Conservation (phyloP, 2,797 vertebrate species). For the Megaceryle alcyon region DNA sequence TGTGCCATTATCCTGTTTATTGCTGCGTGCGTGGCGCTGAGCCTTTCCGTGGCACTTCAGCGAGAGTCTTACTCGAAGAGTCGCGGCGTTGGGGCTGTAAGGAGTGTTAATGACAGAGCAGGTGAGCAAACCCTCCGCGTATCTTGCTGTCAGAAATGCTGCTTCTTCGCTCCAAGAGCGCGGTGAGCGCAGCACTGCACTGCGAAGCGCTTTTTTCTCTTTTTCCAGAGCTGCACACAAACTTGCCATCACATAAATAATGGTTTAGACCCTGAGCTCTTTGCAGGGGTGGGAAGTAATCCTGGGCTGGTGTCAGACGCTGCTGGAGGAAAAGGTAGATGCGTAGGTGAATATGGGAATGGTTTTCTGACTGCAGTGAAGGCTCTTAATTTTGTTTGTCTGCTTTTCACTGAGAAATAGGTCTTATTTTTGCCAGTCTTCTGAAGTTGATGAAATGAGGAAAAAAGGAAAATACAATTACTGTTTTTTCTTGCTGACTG, state of each 20-base stretch:
- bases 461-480: slow-evolving; percentile 3
- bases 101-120: not conserved
- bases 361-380: not conserved
- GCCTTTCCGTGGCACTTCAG: slow-evolving; percentile 11
- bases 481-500: slow-evolving; percentile 48
- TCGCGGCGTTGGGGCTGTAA: not conserved
- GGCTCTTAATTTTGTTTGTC: slow-evolving; percentile 26
- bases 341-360: not conserved
- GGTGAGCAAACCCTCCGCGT: slow-evolving; percentile 16
- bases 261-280: not conserved
- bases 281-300: not conserved
- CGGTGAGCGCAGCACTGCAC: not conserved
- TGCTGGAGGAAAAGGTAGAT: not conserved
- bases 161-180: not conserved
- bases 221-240: not conserved
- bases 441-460: slow-evolving; percentile 44
- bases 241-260: not conserved
- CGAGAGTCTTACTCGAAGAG: not conserved
- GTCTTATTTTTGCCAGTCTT: slow-evolving; percentile 30
- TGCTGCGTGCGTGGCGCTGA: not conserved
- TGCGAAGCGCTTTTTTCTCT: not conserved
- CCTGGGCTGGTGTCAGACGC: not conserved
- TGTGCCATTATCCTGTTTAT: slow-evolving; percentile 41
- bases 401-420: slow-evolving; percentile 36
- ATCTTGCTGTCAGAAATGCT: not conserved